Conservation (phyloP, 2,888 invertebrate genomes). For the Xestoiulus laeticollis region DNA sequence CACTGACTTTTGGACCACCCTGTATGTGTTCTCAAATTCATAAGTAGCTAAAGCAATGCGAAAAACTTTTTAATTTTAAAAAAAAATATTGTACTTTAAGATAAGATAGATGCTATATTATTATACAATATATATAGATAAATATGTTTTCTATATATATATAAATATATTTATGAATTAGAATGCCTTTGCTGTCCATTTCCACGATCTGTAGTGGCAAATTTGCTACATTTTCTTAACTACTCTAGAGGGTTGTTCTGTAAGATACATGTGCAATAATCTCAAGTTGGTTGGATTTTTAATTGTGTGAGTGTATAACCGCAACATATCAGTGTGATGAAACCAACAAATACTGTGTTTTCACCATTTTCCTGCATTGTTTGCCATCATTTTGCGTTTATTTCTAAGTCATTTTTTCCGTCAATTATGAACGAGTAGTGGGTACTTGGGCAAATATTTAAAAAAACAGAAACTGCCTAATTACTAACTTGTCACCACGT, state of each 20-base stretch:
- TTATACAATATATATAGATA: slow-evolving; percentile 15
- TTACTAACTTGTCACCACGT: slow-evolving; percentile 15
- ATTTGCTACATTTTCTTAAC: slow-evolving; percentile 40
- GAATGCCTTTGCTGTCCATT: slow-evolving; percentile 45
- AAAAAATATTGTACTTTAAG: neutral
- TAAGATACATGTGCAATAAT: slow-evolving; percentile 52
- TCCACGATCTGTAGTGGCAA: slow-evolving; percentile 39
- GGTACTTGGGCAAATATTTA: neutral
- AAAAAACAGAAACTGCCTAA: neutral
- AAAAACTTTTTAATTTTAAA: neutral
- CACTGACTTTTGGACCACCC: no score
- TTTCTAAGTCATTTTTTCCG: neutral
- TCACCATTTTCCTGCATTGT: slow-evolving; percentile 15
- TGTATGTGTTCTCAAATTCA: no score
- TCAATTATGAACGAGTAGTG: neutral
- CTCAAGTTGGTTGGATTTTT: slow-evolving; percentile 34
- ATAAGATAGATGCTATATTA: slow-evolving; percentile 34
- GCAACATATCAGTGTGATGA: slow-evolving; percentile 45
- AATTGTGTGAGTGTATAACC: slow-evolving; percentile 49
- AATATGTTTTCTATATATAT: neutral
- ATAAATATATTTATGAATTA: slow-evolving; percentile 34
- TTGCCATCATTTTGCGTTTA: slow-evolving; percentile 14
- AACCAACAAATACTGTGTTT: slow-evolving; percentile 34
- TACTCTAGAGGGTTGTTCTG: slow-evolving; percentile 41
- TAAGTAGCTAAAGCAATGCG: neutral